Base-by-base conservation (phyloP, 1,140 invertebrate species). In the Diuraphis noxia region DNA sequence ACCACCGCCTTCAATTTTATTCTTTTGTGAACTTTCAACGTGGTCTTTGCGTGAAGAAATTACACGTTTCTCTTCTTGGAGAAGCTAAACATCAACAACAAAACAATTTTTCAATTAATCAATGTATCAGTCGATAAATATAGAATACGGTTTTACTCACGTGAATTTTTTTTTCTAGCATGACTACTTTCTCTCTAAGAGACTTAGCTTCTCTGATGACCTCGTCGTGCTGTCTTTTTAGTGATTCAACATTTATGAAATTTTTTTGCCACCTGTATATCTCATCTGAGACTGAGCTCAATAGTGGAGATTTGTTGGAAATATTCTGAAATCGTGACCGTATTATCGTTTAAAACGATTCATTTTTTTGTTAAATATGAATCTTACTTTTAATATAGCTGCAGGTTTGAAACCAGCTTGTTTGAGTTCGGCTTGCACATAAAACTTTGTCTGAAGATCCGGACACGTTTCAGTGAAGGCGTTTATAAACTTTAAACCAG, bases 351-450 rank as follows among this genome's bases (percentile, higher is more conserved):
- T 5, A 38, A 72, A 21, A 0, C 10, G 13, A 52, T 79, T 9
- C 0, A n/a, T 34, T 21, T 49, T 6, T 30, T n/a, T 36, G n/a
- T 72, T n/a, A 17, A n/a, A 41, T 43, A 40, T 36, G 25, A 1
- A 19, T 43, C 93, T 93, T 93, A 96, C 96, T 95, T 97, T 96
- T 93, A 96, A 95, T 49, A 98, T 94, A 56, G 95, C 94, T 46
- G 95, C 94, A 13, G 96, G 95, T 93, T 97, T 96, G 88, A 98
- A 95, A 19, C 97, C 97, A 36, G 97, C 97, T 93, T 97, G 96
- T 93, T 96, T 96, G 43, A 98, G 94, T 94, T 98, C 97, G 17
- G 98, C 97, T 94, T 99, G 98, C 84, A 99, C 96, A 93, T 98
- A 98, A 21, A 99, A 95, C 92, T 96, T 96, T 52, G 96, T 95